phyloP scores from a whole-genome alignment of 1,140 invertebrate genomes.

The Oryctes rhinoceros region DNA sequence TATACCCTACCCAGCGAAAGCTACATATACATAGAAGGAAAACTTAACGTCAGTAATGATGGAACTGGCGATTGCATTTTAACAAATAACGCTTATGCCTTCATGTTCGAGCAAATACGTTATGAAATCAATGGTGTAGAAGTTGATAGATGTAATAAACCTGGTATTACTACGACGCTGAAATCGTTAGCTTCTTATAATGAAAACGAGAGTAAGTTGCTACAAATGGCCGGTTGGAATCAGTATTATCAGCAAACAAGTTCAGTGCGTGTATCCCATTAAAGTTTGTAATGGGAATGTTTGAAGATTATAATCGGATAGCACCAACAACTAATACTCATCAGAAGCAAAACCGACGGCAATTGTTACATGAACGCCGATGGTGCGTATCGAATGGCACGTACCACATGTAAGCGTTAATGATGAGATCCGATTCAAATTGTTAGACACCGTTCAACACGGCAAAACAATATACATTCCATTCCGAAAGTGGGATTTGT shows the following conservation, averaged over 20 bases:
- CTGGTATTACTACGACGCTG: neutral
- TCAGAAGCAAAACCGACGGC: conserved; percentile 1
- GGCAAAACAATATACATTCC: conserved; percentile 43
- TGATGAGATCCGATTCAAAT: conserved; percentile 35
- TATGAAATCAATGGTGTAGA: neutral
- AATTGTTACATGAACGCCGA: conserved; percentile 14
- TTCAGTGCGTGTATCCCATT: neutral
- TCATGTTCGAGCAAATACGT: neutral
- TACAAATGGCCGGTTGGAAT: neutral
- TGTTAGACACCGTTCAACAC: conserved; percentile 36
- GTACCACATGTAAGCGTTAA: conserved; percentile 42
- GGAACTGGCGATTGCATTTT: neutral
- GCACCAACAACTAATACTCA: conserved; percentile 32
- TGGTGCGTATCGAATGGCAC: neutral
- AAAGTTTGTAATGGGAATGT: neutral
- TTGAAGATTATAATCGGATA: neutral
- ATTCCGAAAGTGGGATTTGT: neutral
- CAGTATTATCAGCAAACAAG: neutral
- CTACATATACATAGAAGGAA: conserved; percentile 13
- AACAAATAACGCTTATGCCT: conserved; percentile 3
- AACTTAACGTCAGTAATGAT: conserved; percentile 6
- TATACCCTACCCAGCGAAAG: conserved; percentile 1
- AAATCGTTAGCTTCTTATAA: neutral
- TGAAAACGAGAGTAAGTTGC: conserved; percentile 1
- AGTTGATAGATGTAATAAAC: neutral